These are phyloP conservation scores for Pandemis cinnamomeana DNA, from an alignment of 2,888 invertebrate species.

Conservation along the genomic window DNA sequence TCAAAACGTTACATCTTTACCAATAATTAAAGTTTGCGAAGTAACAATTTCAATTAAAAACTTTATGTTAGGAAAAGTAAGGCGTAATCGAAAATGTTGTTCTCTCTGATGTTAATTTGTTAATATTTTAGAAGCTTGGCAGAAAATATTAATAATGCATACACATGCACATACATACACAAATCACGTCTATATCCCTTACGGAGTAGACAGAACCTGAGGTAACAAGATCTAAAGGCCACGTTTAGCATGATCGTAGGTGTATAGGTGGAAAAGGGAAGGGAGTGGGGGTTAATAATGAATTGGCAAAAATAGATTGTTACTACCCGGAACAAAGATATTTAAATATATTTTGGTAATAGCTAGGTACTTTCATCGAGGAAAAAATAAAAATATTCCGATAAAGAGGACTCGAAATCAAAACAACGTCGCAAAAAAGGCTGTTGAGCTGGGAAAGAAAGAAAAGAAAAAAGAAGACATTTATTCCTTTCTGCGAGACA, in stretches of 20 bases:
- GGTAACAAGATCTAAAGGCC: too few species aligned
- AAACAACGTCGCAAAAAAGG: too few species aligned
- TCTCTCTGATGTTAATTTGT: slow-evolving; percentile 18
- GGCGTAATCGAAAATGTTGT: slow-evolving; percentile 13
- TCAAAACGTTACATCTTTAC: slow-evolving; percentile 27
- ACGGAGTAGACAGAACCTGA: too few species aligned
- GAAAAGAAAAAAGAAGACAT: too few species aligned
- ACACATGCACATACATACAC: too few species aligned
- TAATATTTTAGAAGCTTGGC: not conserved
- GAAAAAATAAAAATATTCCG: not conserved
- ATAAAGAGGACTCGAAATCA: too few species aligned
- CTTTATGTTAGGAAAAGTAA: slow-evolving; percentile 4
- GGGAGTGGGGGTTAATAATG: too few species aligned
- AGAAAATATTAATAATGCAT: not conserved
- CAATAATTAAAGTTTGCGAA: slow-evolving; percentile 22
- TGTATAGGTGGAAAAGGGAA: too few species aligned
- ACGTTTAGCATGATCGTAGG: too few species aligned
- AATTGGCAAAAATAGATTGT: not conserved
- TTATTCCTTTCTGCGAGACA: too few species aligned
- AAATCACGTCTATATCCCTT: too few species aligned
- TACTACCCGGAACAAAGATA: not conserved
- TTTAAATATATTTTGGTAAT: not conserved
- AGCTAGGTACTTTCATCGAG: not conserved
- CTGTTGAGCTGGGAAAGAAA: too few species aligned
- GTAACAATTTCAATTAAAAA: slow-evolving; percentile 30